Conservation (phyloP, 2,888 invertebrate genomes). For the Idaea dimidiata region DNA sequence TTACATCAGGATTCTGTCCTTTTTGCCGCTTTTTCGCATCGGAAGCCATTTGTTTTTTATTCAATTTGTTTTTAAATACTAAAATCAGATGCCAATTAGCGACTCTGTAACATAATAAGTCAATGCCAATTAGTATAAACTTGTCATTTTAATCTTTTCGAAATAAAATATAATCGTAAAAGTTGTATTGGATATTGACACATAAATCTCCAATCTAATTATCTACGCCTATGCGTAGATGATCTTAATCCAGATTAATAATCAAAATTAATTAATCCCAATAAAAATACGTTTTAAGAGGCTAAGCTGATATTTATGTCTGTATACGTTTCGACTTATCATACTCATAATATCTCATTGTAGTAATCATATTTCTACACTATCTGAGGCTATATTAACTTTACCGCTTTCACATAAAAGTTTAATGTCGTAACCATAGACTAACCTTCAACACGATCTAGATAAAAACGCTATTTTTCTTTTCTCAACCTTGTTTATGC, state of each 20-base stretch:
- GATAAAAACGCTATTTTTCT: constrained; percentile 56
- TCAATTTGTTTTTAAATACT: constrained; percentile 67
- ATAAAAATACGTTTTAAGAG: neutral
- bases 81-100: neutral
- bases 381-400: neutral
- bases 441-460: constrained; percentile 45
- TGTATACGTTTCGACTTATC: neutral
- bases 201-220: neutral
- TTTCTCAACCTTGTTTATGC: constrained; percentile 52
- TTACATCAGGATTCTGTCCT: constrained; percentile 75
- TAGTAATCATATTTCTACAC: neutral
- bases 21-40: constrained; percentile 57
- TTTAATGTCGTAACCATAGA: constrained; percentile 25
- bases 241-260: constrained; percentile 1
- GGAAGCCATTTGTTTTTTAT: constrained; percentile 75
- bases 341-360: neutral
- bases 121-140: neutral
- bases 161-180: neutral
- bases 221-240: neutral
- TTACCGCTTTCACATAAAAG: constrained; percentile 13
- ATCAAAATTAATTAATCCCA: neutral
- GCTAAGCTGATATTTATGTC: neutral
- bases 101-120: neutral
- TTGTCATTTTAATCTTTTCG: neutral
- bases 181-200: neutral